phyloP scores from a whole-genome alignment of 2,797 vertebrate species.

The Toxotes lorentzi region DNA sequence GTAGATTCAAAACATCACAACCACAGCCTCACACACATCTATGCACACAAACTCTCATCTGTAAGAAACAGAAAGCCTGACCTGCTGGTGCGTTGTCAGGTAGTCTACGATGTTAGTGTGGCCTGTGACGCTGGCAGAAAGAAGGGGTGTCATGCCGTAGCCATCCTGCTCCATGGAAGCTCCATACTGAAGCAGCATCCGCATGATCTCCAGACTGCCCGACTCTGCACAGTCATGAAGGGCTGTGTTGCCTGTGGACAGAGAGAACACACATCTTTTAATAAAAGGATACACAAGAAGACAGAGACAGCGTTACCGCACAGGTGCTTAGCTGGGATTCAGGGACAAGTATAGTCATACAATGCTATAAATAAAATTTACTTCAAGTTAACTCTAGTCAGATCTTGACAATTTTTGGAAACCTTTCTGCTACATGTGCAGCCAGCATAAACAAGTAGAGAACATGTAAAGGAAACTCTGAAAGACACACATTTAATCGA shows the following conservation, averaged over 20 bases:
- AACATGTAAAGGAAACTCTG: neutral
- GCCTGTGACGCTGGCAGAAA: slow-evolving; percentile 97
- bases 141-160: slow-evolving; percentile 97
- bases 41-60: neutral
- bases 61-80: slow-evolving; percentile 23
- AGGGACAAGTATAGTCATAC: neutral
- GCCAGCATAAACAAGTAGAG: neutral
- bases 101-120: slow-evolving; percentile 99
- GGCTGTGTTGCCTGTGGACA: slow-evolving; percentile 92
- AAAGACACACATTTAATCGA: neutral
- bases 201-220: slow-evolving; percentile 98
- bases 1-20: neutral
- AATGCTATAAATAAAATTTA: neutral
- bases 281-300: neutral
- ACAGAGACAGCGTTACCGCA: neutral
- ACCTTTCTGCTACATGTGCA: neutral
- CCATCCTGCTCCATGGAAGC: slow-evolving; percentile 98
- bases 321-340: neutral
- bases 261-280: neutral
- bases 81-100: slow-evolving; percentile 91
- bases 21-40: neutral
- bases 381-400: neutral
- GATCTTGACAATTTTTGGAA: neutral
- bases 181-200: slow-evolving; percentile 96
- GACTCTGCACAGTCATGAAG: slow-evolving; percentile 98